Conservation (phyloP, 2,888 invertebrate species). For the Troides aeacus region DNA sequence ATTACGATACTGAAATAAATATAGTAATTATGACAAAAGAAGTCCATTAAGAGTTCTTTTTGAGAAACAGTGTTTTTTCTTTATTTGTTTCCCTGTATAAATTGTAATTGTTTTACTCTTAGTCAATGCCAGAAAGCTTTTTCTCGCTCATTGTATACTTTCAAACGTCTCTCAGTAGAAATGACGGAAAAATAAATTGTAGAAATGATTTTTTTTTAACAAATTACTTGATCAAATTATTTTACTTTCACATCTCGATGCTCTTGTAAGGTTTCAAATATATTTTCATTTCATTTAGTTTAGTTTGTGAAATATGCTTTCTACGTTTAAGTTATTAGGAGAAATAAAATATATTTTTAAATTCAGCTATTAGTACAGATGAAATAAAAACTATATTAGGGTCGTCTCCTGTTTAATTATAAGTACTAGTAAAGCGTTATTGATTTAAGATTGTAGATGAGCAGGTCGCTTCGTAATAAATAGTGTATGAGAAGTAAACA, state of each 20-base stretch:
- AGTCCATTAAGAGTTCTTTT: constrained; percentile 20
- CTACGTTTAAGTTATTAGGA: not conserved
- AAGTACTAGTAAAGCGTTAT: too few relatives aligned
- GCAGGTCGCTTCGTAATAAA: too few relatives aligned
- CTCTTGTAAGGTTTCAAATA: not conserved
- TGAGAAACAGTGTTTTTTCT: constrained; percentile 6
- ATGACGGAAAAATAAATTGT: not conserved
- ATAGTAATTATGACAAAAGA: constrained; percentile 5
- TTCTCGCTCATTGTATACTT: constrained; percentile 16
- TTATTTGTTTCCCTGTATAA: constrained; percentile 10
- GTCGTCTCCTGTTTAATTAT: too few relatives aligned
- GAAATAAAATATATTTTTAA: too few relatives aligned
- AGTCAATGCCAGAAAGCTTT: constrained; percentile 18
- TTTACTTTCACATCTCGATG: not conserved
- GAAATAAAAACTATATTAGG: too few relatives aligned
- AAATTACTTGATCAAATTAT: not conserved
- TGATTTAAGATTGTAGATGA: too few relatives aligned
- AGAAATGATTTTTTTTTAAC: not conserved
- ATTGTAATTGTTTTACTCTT: constrained; percentile 18
- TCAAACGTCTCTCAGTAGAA: constrained; percentile 2
- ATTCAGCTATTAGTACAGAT: too few relatives aligned
- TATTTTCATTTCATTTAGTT: not conserved
- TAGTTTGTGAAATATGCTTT: too few relatives aligned
- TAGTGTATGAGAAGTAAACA: too few relatives aligned
- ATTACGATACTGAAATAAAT: too few relatives aligned